Base-by-base conservation (phyloP, 2,888 invertebrate genomes). In the Agonum fuliginosum region DNA sequence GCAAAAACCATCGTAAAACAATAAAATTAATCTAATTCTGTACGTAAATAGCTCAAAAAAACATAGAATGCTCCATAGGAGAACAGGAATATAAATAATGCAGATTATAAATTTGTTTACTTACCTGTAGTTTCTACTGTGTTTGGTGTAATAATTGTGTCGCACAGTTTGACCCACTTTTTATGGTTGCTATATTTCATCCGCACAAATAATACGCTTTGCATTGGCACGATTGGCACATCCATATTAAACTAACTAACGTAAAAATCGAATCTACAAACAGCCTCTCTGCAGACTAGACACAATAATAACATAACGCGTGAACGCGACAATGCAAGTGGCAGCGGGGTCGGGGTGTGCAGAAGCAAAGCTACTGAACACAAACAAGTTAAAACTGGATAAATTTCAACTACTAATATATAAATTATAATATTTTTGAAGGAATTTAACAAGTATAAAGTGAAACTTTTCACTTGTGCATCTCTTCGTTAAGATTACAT, bases 71-170 rank as follows among this genome's bases (percentile, higher is more conserved):
- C n/a, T n/a, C n/a, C n/a, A n/a, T n/a, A n/a, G n/a, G n/a, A n/a
- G n/a, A n/a, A n/a, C n/a, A n/a, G n/a, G n/a, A n/a, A n/a, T n/a
- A n/a, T n/a, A n/a, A n/a, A n/a, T n/a, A n/a, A n/a, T n/a, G n/a
- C n/a, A n/a, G n/a, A n/a, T n/a, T n/a, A 30, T 30, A 30, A 5
- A 30, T 30, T 3, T 41, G 3, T n/a, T n/a, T 41, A 12, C 41
- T 41, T 41, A 41, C 41, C 41, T 12, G 41, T 41, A n/a, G 41
- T 41, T 41, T 41, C 41, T 41, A 41, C 41, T n/a, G 41, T 41
- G 14, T 41, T 14, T 12, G 14, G n/a, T 12, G n/a, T 41, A 12
- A 41, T 41, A 41, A 12, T 14, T 12, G 14, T 41, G n/a, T 14
- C 41, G 1, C 12, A 41, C 14, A 41, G 14, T 41, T 41, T 41